Evolutionary conservation across 2,888 invertebrate species (phyloP).

Genomic region (Drosophila longiperda): DNA sequence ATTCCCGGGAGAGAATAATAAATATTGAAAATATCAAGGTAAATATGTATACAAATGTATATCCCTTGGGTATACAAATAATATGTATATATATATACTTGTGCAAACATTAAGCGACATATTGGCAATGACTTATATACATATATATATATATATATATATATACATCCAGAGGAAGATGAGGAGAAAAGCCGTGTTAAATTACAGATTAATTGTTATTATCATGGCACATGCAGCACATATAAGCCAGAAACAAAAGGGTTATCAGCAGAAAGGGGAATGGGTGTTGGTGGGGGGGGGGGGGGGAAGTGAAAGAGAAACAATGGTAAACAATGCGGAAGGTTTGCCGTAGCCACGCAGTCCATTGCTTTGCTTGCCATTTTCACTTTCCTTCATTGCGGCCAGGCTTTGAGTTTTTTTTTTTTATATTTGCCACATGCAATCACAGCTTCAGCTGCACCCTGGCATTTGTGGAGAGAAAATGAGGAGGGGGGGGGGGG

Average conservation of each 20-base stretch:
- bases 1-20: constrained; percentile 35
- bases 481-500: background rate
- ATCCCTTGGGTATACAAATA: background rate
- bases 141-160: too few species aligned
- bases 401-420: constrained; percentile 30
- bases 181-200: constrained; percentile 49
- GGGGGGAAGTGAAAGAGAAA: constrained; percentile 2
- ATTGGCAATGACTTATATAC: constrained; percentile 50
- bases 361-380: constrained; percentile 42
- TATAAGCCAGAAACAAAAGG: constrained; percentile 31
- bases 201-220: constrained; percentile 62
- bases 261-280: constrained; percentile 1
- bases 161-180: background rate
- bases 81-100: background rate
- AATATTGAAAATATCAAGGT: constrained; percentile 50
- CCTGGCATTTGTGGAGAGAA: constrained; percentile 38
- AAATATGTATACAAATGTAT: constrained; percentile 12
- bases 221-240: constrained; percentile 32
- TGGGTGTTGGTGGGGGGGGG: background rate
- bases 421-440: constrained; percentile 32
- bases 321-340: constrained; percentile 61
- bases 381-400: constrained; percentile 63
- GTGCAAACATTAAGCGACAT: constrained; percentile 37
- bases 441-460: constrained; percentile 12
- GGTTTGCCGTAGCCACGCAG: constrained; percentile 23